A percentile compares a stretch with the other conserved stretches of the same genome.
Conservation (phyloP, 2,113 vertebrate species). For the Odobenus rosmarus region DNA sequence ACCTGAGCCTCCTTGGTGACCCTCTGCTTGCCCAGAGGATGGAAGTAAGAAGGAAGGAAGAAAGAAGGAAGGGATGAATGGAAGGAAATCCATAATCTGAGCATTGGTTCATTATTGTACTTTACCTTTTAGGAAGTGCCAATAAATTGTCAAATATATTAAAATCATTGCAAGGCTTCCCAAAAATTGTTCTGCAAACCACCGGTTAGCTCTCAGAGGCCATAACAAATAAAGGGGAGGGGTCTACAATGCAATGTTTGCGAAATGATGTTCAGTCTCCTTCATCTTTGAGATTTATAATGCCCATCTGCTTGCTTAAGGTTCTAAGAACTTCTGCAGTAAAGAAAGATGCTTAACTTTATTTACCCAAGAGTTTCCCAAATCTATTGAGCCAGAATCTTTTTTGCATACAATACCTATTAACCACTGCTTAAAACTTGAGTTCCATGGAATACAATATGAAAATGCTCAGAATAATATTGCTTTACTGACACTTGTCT, state of each 20-base stretch:
- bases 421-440: not conserved
- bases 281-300: not conserved
- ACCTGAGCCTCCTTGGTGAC: not conserved
- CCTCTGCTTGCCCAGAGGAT: not conserved
- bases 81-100: not conserved
- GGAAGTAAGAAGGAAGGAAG: not conserved
- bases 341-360: constrained; percentile 1
- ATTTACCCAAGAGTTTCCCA: not conserved
- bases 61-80: not conserved
- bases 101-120: not conserved
- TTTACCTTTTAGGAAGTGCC: not conserved
- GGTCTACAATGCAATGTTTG: not conserved
- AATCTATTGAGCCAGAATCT: not conserved
- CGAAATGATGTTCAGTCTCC: not conserved
- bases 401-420: not conserved
- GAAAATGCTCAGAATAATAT: not conserved
- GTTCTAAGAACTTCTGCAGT: not conserved
- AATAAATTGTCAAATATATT: not conserved
- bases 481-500: not conserved
- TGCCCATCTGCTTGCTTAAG: not conserved
- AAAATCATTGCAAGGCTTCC: not conserved
- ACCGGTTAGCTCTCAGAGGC: not conserved
- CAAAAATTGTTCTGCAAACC: not conserved
- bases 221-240: not conserved
- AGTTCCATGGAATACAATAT: not conserved